Conservation (phyloP, 1,140 invertebrate species). For the Drosophila jambulina region DNA sequence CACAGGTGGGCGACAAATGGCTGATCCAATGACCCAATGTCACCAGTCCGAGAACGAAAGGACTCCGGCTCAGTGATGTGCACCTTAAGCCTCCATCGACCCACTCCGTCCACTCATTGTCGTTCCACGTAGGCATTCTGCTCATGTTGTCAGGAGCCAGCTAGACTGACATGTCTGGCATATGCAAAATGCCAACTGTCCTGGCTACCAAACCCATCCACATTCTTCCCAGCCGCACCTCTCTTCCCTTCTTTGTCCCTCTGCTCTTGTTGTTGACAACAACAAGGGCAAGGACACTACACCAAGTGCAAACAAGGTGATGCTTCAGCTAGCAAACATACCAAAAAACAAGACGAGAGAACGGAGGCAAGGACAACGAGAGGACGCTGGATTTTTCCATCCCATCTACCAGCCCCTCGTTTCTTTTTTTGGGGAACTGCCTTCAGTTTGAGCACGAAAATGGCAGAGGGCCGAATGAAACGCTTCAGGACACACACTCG, state of each 20-base stretch:
- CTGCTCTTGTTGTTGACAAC: slow-evolving; percentile 38
- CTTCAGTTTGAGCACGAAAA: slow-evolving; percentile 53
- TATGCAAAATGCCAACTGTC: slow-evolving; percentile 73
- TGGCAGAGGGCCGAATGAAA: slow-evolving; percentile 35
- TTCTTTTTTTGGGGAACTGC: slow-evolving; percentile 38
- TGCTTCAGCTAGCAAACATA: slow-evolving; percentile 49
- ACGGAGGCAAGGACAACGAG: slow-evolving; percentile 16
- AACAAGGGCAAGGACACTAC: slow-evolving; percentile 74
- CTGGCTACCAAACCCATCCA: slow-evolving; percentile 10
- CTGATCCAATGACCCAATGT: slow-evolving; percentile 54
- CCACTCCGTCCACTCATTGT: slow-evolving; percentile 15
- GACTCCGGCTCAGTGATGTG: slow-evolving; percentile 2
- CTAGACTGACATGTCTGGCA: slow-evolving; percentile 65
- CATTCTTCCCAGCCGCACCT: neutral
- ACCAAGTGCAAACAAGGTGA: slow-evolving; percentile 71
- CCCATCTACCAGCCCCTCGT: neutral
- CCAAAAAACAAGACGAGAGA: slow-evolving; percentile 39
- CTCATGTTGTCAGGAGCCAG: slow-evolving; percentile 27
- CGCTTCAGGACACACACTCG: slow-evolving; percentile 33
- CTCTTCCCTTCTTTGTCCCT: slow-evolving; percentile 9
- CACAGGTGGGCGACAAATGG: slow-evolving; percentile 5
- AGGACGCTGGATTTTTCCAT: slow-evolving; percentile 20
- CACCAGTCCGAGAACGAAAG: slow-evolving; percentile 24
- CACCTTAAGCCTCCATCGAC: slow-evolving; percentile 2
- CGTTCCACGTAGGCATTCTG: slow-evolving; percentile 41